These are phyloP conservation scores for Agelaius phoeniceus DNA, from an alignment of 2,113 vertebrate species.

Conservation along the genomic window DNA sequence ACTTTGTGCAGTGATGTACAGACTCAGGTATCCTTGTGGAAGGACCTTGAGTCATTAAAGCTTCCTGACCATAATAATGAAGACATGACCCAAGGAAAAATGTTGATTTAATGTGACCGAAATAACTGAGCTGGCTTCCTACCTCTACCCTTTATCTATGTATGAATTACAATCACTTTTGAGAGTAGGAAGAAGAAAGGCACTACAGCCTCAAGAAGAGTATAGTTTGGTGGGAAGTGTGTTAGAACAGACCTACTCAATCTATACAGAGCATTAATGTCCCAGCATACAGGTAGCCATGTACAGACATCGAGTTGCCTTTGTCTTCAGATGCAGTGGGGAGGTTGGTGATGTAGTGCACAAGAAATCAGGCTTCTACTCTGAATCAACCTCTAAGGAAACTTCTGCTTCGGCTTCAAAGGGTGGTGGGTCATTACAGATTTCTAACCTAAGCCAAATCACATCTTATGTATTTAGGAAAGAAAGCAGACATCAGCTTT, in stretches of 20 bases:
- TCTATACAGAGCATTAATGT: neutral
- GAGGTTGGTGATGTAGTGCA: neutral
- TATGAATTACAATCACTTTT: neutral
- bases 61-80: neutral
- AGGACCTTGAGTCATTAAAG: neutral
- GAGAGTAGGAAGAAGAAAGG: neutral
- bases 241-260: neutral
- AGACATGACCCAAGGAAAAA: neutral
- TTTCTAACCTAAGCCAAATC: constrained; percentile 2
- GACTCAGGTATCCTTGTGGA: neutral
- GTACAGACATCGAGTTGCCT: neutral
- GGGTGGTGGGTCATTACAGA: neutral
- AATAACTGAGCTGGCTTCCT: neutral
- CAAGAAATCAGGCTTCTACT: neutral
- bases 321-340: neutral
- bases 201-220: neutral
- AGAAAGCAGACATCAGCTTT: neutral
- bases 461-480: neutral
- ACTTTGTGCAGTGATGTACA: neutral
- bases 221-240: neutral
- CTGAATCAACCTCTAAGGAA: neutral
- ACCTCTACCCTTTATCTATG: neutral
- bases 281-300: neutral
- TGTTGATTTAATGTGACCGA: neutral
- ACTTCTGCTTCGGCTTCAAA: neutral